phyloP scores from a whole-genome alignment of 2,113 vertebrate species.

The Scopus umbretta region DNA sequence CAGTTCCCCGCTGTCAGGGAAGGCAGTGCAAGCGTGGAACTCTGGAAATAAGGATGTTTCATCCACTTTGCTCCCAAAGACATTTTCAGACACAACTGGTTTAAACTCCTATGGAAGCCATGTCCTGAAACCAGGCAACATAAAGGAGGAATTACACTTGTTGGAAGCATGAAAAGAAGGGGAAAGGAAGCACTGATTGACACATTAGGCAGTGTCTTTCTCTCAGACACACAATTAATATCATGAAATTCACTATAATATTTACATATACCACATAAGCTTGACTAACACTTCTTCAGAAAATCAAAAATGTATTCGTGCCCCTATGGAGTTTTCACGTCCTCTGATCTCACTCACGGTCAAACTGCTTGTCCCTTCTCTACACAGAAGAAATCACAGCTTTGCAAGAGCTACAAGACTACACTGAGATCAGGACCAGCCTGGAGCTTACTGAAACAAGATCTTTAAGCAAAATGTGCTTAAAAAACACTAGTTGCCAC shows the following conservation, averaged over 20 bases:
- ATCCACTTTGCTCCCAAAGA: background rate
- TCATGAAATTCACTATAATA: background rate
- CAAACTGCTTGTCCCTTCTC: background rate
- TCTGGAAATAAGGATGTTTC: background rate
- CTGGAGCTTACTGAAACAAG: background rate
- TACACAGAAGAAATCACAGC: background rate
- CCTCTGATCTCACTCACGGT: background rate
- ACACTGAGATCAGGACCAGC: background rate
- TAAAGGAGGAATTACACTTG: background rate
- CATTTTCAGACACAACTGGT: background rate
- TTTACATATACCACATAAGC: background rate
- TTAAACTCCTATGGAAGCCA: background rate
- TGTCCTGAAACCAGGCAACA: background rate
- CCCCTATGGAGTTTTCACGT: background rate
- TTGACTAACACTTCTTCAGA: background rate
- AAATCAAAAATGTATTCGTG: background rate
- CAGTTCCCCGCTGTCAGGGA: background rate
- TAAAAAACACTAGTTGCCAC: background rate
- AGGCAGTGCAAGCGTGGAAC: background rate
- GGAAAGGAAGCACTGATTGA: background rate
- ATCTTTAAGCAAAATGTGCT: background rate
- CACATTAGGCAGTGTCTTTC: fast-evolving
- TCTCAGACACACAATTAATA: background rate
- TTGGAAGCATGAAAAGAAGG: background rate
- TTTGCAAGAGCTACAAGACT: background rate